Conservation (phyloP, 2,888 invertebrate species). For the Dryococelus australis region DNA sequence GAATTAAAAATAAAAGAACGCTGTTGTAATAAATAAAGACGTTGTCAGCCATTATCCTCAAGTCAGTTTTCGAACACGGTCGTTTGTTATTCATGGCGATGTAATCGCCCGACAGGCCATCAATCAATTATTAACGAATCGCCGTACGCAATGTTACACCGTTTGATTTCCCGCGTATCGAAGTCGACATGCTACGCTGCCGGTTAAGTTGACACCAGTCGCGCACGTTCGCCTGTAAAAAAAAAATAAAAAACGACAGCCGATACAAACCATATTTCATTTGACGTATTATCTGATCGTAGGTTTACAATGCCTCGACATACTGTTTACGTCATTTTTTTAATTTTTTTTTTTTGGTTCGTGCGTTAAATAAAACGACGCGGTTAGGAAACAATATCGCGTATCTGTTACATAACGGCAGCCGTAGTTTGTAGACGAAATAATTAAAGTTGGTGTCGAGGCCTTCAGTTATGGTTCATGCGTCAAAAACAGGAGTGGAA, state of each 20-base stretch:
- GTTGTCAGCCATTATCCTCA: constrained; percentile 16
- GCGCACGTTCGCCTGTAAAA: neutral
- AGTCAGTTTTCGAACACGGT: neutral
- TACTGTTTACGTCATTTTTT: neutral
- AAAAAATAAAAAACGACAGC: constrained; percentile 11
- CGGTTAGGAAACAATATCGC: neutral
- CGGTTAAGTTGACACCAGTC: neutral
- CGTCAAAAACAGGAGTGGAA: no score
- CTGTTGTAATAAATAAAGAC: constrained; percentile 5
- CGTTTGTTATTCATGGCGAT: constrained; percentile 10
- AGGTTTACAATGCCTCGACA: neutral
- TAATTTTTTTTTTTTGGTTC: neutral
- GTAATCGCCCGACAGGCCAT: constrained; percentile 11
- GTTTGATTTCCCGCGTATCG: neutral
- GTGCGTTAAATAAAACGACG: neutral
- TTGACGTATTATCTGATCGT: constrained; percentile 7
- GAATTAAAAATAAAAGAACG: constrained; percentile 9
- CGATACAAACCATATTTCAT: constrained; percentile 5
- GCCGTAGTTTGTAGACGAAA: constrained; percentile 13
- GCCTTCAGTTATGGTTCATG: neutral
- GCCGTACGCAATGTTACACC: neutral
- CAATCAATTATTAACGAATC: constrained; percentile 16
- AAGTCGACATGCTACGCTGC: neutral
- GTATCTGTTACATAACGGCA: neutral
- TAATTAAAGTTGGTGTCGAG: neutral